These are phyloP conservation scores for Cylas formicarius DNA, from an alignment of 1,140 invertebrate genomes.

Conservation along the genomic window DNA sequence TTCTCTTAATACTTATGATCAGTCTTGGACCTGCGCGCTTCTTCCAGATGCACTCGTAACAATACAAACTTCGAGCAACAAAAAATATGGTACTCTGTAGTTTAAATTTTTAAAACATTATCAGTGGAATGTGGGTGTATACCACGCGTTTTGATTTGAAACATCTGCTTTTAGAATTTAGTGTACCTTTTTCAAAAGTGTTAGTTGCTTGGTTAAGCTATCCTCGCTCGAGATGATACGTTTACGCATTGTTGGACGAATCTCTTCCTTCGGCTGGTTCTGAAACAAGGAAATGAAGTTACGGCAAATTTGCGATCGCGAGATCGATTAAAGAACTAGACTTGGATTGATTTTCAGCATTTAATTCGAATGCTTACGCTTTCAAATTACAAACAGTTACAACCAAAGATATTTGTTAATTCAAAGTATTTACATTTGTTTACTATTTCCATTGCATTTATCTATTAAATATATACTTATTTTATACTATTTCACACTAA, in stretches of 20 bases:
- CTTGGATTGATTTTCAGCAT: neutral
- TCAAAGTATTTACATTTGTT: neutral
- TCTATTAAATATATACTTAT: too few species aligned
- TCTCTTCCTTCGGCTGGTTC: constrained; percentile 31
- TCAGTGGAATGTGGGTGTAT: too few species aligned
- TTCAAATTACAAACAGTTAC: neutral
- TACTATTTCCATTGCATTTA: too few species aligned
- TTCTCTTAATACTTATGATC: too few species aligned
- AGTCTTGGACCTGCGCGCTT: too few species aligned
- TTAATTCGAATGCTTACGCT: neutral
- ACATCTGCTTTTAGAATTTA: too few species aligned
- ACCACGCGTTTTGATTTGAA: too few species aligned
- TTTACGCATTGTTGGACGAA: constrained; percentile 46
- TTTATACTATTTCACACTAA: too few species aligned
- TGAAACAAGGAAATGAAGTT: constrained; percentile 28
- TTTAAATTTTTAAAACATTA: too few species aligned
- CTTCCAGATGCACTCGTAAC: too few species aligned
- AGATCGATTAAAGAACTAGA: neutral
- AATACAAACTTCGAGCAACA: too few species aligned
- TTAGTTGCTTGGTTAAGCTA: constrained; percentile 49
- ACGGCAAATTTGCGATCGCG: neutral
- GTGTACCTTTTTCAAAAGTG: constrained; percentile 49
- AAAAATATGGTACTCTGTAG: too few species aligned
- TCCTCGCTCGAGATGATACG: constrained; percentile 50
- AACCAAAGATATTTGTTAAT: neutral